Evolutionary conservation across 2,888 invertebrate species (phyloP).

Genomic region (Lithodes maja): DNA sequence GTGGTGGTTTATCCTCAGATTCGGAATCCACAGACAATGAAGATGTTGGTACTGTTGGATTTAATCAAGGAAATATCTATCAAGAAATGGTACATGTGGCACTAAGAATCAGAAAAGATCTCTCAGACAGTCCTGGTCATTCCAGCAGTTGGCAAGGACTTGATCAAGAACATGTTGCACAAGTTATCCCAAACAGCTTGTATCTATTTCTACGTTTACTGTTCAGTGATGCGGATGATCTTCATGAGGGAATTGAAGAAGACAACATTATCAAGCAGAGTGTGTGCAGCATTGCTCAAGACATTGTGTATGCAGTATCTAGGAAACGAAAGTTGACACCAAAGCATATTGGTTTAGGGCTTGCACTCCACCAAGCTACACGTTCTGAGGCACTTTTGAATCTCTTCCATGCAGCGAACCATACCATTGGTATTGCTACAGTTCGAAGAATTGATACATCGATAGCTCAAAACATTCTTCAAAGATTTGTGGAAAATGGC

Average conservation of each 20-base stretch:
- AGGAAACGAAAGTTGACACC: constrained; percentile 29
- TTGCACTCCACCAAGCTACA: constrained; percentile 33
- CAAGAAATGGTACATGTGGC: too few species aligned
- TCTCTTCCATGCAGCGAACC: constrained; percentile 23
- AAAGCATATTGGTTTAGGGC: constrained; percentile 27
- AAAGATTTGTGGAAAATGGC: constrained; percentile 12
- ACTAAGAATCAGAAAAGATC: constrained; percentile 5
- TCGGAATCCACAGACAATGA: too few species aligned
- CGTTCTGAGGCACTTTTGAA: constrained; percentile 9
- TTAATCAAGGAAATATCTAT: too few species aligned
- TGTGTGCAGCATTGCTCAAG: constrained; percentile 34
- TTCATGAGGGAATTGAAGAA: background rate
- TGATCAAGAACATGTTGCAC: constrained; percentile 20
- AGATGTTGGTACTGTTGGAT: too few species aligned
- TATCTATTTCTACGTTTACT: constrained; percentile 17
- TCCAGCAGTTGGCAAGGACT: constrained; percentile 33
- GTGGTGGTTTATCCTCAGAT: too few species aligned
- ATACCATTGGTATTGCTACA: constrained; percentile 17
- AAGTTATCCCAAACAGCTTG: constrained; percentile 31
- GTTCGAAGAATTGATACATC: constrained; percentile 14
- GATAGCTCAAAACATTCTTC: constrained; percentile 19
- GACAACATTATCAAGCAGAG: background rate
- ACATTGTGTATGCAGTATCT: constrained; percentile 20
- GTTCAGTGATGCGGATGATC: background rate
- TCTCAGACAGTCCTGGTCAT: constrained; percentile 18